These are phyloP conservation scores for Dexiosoma caninum DNA, from an alignment of 2,888 invertebrate genomes.

Conservation along the genomic window DNA sequence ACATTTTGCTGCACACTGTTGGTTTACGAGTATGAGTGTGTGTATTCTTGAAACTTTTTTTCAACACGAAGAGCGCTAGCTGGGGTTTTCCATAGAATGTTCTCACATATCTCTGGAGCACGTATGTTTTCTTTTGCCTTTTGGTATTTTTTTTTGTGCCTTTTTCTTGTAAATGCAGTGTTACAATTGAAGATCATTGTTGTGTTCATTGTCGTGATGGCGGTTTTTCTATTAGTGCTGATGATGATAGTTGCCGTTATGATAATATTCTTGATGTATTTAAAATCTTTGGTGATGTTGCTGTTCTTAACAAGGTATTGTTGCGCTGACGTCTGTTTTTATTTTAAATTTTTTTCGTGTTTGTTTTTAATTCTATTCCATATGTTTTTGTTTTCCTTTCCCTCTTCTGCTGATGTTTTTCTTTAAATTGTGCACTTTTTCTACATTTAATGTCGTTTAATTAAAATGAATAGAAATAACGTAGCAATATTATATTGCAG, in stretches of 20 bases:
- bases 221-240: neutral
- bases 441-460: conserved; percentile 59
- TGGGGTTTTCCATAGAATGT: neutral
- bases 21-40: neutral
- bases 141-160: conserved; percentile 29
- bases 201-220: neutral
- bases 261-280: conserved; percentile 29
- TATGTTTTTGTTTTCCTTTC: conserved; percentile 49
- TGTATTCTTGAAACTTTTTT: neutral
- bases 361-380: conserved; percentile 46
- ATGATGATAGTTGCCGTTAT: neutral
- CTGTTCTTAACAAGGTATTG: neutral
- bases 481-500: conserved; percentile 52
- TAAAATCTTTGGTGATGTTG: conserved; percentile 28
- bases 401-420: neutral
- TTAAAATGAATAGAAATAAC: conserved; percentile 62
- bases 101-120: neutral
- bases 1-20: neutral
- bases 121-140: conserved; percentile 6
- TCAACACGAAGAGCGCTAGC: neutral
- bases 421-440: conserved; percentile 12
- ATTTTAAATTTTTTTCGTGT: neutral
- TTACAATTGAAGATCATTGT: conserved; percentile 9
- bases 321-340: conserved; percentile 1
- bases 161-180: conserved; percentile 22